Evolutionary conservation across 2,113 vertebrate genomes (phyloP), one percentile per base, ranked within the genome.

Genomic region (Bambusicola thoracicus): DNA sequence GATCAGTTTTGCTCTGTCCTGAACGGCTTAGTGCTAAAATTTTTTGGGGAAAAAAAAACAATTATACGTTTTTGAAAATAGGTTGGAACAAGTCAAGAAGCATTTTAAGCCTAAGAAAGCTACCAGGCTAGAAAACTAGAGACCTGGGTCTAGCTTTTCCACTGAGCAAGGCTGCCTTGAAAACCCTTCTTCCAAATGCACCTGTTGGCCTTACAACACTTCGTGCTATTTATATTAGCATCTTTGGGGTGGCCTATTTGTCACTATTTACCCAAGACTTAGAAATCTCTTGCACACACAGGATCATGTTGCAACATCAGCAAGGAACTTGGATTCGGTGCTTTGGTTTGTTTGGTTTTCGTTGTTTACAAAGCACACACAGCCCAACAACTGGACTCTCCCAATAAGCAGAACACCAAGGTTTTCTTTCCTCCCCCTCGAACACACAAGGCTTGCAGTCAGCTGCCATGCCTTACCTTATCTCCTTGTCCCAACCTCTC

Each of bases 401-500:
- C 58, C 63, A 85, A 14, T 2, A 73, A 73, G 34, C 62, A 81
- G 27, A 73, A 87, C 1, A 36, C 8, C 74, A 7, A 34, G 62
- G 44, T 66, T 87, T 95, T 72, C 51, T 40, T 76, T 81, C 49
- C 32, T 13, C 24, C 8, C 38, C 32, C 86, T 80, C 81, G 51
- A 59, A 2, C 10, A 61, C 81, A 67, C 70, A 48, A 36, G 40
- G 44, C 32, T 62, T 11, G 29, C 2, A 19, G 43, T 24, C 61
- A 11, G 46, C 14, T 62, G 66, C 4, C 32, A 7, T 0, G 13
- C 56, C 87, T 75, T 97, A 99, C 99, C 99, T 99, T 99, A 89
- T 99, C 99, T 81, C 99, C 98, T 32, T 99, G 99, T 55, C 99
- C 99, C 94, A 99, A 97, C 91, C 99, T 99, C 96, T 99, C 99